These are phyloP conservation scores for Hemicrepidius hirtus DNA, from an alignment of 2,888 invertebrate species.

Conservation along the genomic window DNA sequence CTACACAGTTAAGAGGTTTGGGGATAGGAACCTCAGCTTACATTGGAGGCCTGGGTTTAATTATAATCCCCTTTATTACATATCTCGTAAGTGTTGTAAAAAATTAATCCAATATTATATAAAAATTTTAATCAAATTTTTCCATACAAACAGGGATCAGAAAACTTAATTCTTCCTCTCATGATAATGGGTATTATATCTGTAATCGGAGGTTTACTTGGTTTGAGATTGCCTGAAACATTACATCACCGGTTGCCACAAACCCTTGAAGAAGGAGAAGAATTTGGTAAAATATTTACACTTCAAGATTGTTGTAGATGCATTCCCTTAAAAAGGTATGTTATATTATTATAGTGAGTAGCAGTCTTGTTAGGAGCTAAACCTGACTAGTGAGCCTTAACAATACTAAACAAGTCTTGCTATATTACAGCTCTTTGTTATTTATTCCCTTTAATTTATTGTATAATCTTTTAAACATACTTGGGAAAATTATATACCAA, in stretches of 20 bases:
- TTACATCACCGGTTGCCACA: constrained; percentile 88
- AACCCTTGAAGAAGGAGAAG: constrained; percentile 91
- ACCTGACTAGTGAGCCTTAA: too few relatives aligned
- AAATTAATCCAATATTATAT: background rate
- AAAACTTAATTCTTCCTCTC: constrained; percentile 87
- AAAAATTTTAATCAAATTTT: too few relatives aligned
- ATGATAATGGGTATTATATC: constrained; percentile 90
- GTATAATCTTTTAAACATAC: too few relatives aligned
- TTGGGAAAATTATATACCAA: too few relatives aligned
- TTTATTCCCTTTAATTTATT: too few relatives aligned
- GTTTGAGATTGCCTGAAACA: constrained; percentile 89
- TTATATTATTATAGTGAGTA: too few relatives aligned
- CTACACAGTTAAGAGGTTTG: constrained; percentile 90
- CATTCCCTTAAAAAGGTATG: constrained; percentile 80
- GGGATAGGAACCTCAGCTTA: constrained; percentile 95
- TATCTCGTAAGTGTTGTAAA: constrained; percentile 83
- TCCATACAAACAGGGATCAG: constrained; percentile 92
- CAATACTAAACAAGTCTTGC: too few relatives aligned
- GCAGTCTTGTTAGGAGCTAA: too few relatives aligned
- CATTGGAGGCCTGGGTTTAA: constrained; percentile 90
- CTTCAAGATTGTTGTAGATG: constrained; percentile 84
- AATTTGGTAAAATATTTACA: constrained; percentile 89
- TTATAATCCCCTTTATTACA: constrained; percentile 92
- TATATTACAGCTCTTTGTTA: too few relatives aligned
- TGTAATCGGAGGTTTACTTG: constrained; percentile 86